These are phyloP conservation scores for Zaprionus lachaisei DNA, from an alignment of 1,140 invertebrate species.

Conservation along the genomic window DNA sequence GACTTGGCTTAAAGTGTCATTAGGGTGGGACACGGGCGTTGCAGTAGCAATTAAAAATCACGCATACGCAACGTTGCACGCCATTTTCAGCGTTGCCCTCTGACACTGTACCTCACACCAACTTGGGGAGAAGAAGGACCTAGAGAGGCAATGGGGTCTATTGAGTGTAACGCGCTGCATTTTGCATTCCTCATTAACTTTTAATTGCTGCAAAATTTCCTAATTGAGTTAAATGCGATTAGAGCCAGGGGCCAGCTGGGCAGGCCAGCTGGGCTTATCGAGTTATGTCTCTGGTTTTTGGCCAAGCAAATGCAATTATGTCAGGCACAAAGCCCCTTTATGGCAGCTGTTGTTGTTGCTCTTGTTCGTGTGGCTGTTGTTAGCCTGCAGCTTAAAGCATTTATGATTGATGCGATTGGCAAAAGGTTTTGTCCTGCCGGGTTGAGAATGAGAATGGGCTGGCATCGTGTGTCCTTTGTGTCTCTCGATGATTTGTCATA, in stretches of 20 bases:
- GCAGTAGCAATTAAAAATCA: constrained; percentile 46
- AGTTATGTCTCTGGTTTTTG: constrained; percentile 59
- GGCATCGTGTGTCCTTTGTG: constrained; percentile 49
- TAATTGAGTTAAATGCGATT: constrained; percentile 62
- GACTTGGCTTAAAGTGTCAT: constrained; percentile 17
- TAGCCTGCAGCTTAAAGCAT: constrained; percentile 67
- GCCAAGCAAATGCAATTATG: constrained; percentile 72
- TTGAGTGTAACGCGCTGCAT: constrained; percentile 28
- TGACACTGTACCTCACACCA: background rate
- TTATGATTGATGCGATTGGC: constrained; percentile 71
- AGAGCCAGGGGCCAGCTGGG: constrained; percentile 30
- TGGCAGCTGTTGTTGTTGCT: constrained; percentile 27
- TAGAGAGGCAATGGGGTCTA: background rate
- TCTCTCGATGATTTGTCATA: constrained; percentile 72
- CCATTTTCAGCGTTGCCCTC: constrained; percentile 11
- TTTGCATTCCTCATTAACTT: constrained; percentile 66
- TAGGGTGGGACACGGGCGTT: background rate
- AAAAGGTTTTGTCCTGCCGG: constrained; percentile 39
- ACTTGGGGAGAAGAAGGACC: background rate
- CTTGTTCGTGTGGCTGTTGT: background rate
- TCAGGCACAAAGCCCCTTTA: constrained; percentile 9
- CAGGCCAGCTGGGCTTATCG: constrained; percentile 57
- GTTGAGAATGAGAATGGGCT: constrained; percentile 7
- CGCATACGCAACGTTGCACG: constrained; percentile 39
- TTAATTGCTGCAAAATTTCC: constrained; percentile 67